Conservation (phyloP, 2,888 invertebrate genomes). For the Zhuqinia jingwanae region DNA sequence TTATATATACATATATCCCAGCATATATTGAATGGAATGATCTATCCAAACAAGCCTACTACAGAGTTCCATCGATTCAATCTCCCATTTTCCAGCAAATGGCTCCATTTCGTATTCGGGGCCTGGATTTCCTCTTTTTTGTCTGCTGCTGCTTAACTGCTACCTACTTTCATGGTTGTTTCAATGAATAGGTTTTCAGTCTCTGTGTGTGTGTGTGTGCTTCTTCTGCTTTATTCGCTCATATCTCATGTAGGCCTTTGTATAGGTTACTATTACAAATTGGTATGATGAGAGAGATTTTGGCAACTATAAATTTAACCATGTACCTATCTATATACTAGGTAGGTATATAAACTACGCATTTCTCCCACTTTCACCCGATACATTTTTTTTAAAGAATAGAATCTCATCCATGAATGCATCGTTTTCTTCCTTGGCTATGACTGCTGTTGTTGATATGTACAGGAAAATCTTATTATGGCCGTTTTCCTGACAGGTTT, state of each 20-base stretch:
- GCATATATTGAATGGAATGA: too few relatives aligned
- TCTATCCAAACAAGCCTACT: not conserved
- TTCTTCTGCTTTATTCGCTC: constrained; percentile 3
- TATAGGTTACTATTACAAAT: constrained; percentile 15
- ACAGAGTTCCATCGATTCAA: constrained; percentile 57
- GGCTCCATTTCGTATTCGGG: constrained; percentile 68
- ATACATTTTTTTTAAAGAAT: not conserved
- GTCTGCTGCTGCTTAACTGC: not conserved
- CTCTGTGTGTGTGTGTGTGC: not conserved
- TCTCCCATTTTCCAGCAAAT: constrained; percentile 65
- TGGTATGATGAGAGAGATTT: constrained; percentile 27
- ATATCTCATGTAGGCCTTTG: not conserved
- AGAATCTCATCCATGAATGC: constrained; percentile 55
- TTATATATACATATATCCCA: too few relatives aligned
- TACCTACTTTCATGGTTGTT: constrained; percentile 34
- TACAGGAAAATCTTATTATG: constrained; percentile 67
- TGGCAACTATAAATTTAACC: not conserved
- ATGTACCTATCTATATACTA: not conserved
- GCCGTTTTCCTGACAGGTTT: constrained; percentile 60
- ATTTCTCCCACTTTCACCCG: not conserved
- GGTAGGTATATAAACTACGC: not conserved
- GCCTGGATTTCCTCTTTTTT: constrained; percentile 56
- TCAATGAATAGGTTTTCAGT: constrained; percentile 3
- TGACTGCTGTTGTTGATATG: constrained; percentile 67
- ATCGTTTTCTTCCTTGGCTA: constrained; percentile 41